Conservation (phyloP, 2,113 vertebrate genomes). For the Euleptes europaea region DNA sequence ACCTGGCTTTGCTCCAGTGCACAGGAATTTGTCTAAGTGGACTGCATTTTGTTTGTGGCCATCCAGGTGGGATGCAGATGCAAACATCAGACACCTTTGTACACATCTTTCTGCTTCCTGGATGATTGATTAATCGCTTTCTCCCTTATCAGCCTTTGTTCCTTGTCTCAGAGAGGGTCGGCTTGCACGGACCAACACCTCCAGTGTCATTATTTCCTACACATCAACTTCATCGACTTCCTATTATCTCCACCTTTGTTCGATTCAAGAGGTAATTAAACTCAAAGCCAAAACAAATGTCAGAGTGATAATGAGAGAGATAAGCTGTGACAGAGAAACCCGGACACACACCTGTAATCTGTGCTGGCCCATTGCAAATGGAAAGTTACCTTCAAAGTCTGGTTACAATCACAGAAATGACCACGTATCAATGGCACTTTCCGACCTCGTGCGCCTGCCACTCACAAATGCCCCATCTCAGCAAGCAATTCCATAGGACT, state of each 20-base stretch:
- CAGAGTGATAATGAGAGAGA: conserved; percentile 72
- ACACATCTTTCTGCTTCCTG: conserved; percentile 46
- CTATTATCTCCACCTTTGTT: conserved; percentile 71
- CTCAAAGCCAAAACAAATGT: conserved; percentile 78
- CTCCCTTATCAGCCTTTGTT: conserved; percentile 56
- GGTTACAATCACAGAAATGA: conserved; percentile 40
- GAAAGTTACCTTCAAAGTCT: conserved; percentile 57
- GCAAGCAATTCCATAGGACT: conserved; percentile 33
- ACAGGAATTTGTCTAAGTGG: conserved; percentile 76
- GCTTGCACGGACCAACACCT: conserved; percentile 63
- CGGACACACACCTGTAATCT: conserved; percentile 59
- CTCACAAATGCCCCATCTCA: conserved; percentile 49
- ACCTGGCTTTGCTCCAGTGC: conserved; percentile 66
- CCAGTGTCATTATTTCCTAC: conserved; percentile 59
- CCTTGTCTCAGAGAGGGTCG: conserved; percentile 63
- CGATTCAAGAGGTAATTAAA: conserved; percentile 72
- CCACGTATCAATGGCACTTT: conserved; percentile 27
- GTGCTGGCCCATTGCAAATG: conserved; percentile 45
- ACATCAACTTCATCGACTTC: conserved; percentile 58
- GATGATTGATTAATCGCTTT: conserved; percentile 61
- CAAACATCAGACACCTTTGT: conserved; percentile 65
- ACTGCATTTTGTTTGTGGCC: conserved; percentile 64
- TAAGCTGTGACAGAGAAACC: conserved; percentile 32
- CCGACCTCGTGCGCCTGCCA: conserved; percentile 33
- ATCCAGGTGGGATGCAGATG: conserved; percentile 75